Conservation (phyloP, 2,797 vertebrate species). For the Steatocranus sp. region DNA sequence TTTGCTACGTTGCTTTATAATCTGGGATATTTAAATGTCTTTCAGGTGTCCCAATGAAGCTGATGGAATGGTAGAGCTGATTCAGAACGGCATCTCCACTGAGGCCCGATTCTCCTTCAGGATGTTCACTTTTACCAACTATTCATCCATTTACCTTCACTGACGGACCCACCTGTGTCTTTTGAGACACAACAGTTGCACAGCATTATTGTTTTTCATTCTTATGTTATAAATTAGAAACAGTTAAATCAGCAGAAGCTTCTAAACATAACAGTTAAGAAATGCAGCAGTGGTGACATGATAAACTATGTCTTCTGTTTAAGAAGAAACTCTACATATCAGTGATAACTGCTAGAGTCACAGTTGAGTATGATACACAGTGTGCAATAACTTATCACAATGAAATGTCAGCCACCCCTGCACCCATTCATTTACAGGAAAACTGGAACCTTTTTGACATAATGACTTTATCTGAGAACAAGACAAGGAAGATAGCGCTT, state of each 20-base stretch:
- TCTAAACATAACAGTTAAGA: background rate
- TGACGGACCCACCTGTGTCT: constrained; percentile 58
- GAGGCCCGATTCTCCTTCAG: constrained; percentile 54
- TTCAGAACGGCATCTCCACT: constrained; percentile 52
- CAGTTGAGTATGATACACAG: background rate
- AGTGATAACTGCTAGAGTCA: background rate
- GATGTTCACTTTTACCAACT: constrained; percentile 49
- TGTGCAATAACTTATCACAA: background rate
- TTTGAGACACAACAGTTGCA: constrained; percentile 28
- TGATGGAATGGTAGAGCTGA: constrained; percentile 43
- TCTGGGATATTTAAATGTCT: background rate
- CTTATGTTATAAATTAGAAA: background rate
- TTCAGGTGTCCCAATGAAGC: constrained; percentile 56
- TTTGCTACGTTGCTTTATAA: background rate
- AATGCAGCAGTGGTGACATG: constrained; percentile 1
- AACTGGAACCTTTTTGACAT: background rate
- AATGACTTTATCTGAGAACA: background rate
- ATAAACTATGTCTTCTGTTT: too few species aligned
- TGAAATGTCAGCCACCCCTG: background rate
- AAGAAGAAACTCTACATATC: background rate
- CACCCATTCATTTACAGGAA: background rate
- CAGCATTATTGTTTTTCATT: background rate
- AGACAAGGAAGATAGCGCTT: background rate
- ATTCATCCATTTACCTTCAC: constrained; percentile 46
- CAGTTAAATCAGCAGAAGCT: background rate